Evolutionary conservation across 2,888 invertebrate species (phyloP).

Genomic region (Agrochola lota): DNA sequence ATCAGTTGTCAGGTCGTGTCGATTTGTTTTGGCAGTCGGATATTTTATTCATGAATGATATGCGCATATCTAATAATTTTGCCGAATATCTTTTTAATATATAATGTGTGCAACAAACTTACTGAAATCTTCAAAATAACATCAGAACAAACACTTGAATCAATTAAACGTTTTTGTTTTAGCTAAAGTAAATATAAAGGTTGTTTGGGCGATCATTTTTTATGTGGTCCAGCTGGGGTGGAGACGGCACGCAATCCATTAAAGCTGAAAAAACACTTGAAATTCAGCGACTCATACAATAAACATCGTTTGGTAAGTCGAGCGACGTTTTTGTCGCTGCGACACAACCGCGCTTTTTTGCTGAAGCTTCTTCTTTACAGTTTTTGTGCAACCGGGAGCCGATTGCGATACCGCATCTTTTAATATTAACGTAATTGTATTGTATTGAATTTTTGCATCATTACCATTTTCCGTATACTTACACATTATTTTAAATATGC

Average conservation of each 20-base stretch:
- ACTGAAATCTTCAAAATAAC: conserved; percentile 6
- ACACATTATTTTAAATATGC: conserved; percentile 7
- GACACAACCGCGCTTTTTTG: conserved; percentile 79
- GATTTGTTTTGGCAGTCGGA: conserved; percentile 37
- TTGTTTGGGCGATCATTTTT: conserved; percentile 70
- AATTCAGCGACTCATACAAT: conserved; percentile 89
- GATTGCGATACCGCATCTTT: conserved; percentile 54
- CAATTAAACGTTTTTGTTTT: conserved; percentile 30
- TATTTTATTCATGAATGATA: conserved; percentile 46
- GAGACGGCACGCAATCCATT: conserved; percentile 84
- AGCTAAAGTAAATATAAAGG: conserved; percentile 34
- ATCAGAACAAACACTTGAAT: conserved; percentile 1
- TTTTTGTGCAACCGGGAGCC: conserved; percentile 75
- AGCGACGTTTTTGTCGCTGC: conserved; percentile 78
- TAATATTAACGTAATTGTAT: conserved; percentile 48
- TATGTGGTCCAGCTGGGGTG: conserved; percentile 71
- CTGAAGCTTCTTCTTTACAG: conserved; percentile 69
- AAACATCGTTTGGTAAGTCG: conserved; percentile 81
- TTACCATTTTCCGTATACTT: conserved; percentile 3
- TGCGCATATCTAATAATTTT: conserved; percentile 7
- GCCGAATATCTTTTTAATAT: not conserved
- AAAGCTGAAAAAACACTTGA: conserved; percentile 87
- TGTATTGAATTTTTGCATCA: conserved; percentile 31
- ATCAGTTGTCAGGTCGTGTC: conserved; percentile 17
- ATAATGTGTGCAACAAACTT: not conserved